Percentiles rank a stretch among this genome's conserved stretches.
phyloP scores from a whole-genome alignment of 2,797 vertebrate species.

The Phaenicophaeus curvirostris region DNA sequence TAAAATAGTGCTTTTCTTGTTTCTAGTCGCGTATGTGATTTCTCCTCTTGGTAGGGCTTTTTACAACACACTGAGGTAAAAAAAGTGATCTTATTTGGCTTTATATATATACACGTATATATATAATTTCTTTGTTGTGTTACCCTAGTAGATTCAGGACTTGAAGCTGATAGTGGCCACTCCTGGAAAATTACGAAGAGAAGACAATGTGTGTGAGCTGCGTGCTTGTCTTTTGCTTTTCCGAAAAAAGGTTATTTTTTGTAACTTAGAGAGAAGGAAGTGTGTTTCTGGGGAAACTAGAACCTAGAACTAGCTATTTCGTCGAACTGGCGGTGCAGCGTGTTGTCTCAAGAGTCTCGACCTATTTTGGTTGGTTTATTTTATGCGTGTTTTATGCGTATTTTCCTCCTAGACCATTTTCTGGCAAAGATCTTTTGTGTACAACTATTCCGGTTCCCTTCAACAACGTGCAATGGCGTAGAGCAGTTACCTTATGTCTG shows the following conservation, averaged over 20 bases:
- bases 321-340: background rate
- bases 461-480: accelerated
- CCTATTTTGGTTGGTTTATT: background rate
- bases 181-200: background rate
- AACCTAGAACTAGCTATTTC: background rate
- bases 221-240: background rate
- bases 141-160: background rate
- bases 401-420: background rate
- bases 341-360: background rate
- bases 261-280: background rate
- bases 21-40: accelerated
- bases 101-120: too few relatives aligned
- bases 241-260: background rate
- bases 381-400: background rate
- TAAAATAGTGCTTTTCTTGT: background rate
- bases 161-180: background rate
- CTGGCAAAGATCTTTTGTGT: background rate
- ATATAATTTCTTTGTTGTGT: background rate
- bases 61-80: background rate
- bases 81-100: background rate
- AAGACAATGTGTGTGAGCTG: background rate
- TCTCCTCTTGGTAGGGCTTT: background rate
- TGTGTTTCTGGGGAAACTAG: background rate
- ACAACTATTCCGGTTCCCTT: accelerated
- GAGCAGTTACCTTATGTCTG: background rate